Percentiles rank a stretch among this genome's conserved stretches.
Conservation (phyloP, 1,140 invertebrate genomes). For the Rhynchophorus ferrugineus region DNA sequence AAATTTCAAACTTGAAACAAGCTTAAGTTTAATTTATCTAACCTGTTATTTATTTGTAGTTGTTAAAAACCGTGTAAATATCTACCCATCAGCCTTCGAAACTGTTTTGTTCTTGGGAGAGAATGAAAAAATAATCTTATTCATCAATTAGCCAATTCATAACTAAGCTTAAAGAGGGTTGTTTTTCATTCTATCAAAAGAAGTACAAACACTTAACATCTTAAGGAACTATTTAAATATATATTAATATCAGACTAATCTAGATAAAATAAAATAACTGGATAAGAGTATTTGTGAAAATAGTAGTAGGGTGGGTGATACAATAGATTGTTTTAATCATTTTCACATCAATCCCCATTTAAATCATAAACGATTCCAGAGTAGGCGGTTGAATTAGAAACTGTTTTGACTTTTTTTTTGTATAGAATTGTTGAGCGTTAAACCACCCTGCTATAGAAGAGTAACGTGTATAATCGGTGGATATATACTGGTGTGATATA, state of each 20-base stretch:
- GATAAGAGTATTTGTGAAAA: neutral
- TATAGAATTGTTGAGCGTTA: too few relatives aligned
- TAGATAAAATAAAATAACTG: constrained; percentile 1
- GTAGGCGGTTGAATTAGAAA: too few relatives aligned
- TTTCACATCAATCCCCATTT: too few relatives aligned
- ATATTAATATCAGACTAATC: too few relatives aligned
- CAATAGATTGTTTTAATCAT: neutral
- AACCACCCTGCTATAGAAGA: neutral
- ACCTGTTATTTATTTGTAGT: constrained; percentile 3
- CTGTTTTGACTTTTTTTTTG: too few relatives aligned
- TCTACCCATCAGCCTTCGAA: neutral
- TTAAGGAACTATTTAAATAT: neutral
- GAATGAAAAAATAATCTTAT: neutral
- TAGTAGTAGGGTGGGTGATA: neutral
- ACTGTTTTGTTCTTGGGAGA: neutral
- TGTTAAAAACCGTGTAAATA: constrained; percentile 1
- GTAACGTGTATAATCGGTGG: constrained; percentile 22
- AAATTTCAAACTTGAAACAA: neutral
- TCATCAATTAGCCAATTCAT: neutral
- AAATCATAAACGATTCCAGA: too few relatives aligned
- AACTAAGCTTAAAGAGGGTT: too few relatives aligned
- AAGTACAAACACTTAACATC: neutral
- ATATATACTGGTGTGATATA: constrained; percentile 40
- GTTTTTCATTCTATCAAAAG: neutral
- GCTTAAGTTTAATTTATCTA: neutral